A percentile compares a stretch with the other conserved stretches of the same genome.
phyloP scores from a whole-genome alignment of 2,797 vertebrate species.

The Sciurus carolinensis region DNA sequence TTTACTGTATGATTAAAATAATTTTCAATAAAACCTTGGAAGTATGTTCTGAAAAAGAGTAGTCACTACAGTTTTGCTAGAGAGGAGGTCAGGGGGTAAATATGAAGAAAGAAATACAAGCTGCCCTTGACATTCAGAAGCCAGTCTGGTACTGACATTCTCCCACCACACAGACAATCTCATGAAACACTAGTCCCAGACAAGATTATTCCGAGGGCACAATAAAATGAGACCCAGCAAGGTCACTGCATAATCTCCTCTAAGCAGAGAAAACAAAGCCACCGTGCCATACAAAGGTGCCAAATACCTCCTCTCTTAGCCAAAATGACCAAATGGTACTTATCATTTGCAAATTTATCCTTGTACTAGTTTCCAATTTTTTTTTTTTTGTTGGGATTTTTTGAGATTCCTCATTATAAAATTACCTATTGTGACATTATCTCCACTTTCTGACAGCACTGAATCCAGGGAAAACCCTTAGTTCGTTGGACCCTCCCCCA shows the following conservation, averaged over 20 bases:
- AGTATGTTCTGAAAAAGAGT: neutral
- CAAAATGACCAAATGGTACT: neutral
- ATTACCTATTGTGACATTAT: neutral
- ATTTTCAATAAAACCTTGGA: neutral
- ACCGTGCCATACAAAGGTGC: neutral
- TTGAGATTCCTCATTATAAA: neutral
- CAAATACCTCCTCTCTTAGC: neutral
- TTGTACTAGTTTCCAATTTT: neutral
- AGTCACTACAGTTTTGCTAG: neutral
- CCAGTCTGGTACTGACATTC: neutral
- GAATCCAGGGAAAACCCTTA: neutral
- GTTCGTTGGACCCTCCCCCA: neutral
- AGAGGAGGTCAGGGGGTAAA: rapidly evolving
- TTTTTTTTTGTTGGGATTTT: neutral
- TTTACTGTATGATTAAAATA: neutral
- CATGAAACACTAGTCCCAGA: neutral
- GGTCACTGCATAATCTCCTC: neutral
- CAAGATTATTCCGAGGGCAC: neutral
- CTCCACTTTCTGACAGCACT: neutral
- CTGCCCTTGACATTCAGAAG: neutral
- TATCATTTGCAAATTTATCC: neutral
- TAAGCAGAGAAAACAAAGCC: conserved; percentile 18
- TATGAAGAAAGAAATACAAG: neutral
- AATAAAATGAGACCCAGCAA: neutral
- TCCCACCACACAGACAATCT: neutral